Evolutionary conservation across 2,888 invertebrate genomes (phyloP).

Genomic region (Synergus laeviventris): DNA sequence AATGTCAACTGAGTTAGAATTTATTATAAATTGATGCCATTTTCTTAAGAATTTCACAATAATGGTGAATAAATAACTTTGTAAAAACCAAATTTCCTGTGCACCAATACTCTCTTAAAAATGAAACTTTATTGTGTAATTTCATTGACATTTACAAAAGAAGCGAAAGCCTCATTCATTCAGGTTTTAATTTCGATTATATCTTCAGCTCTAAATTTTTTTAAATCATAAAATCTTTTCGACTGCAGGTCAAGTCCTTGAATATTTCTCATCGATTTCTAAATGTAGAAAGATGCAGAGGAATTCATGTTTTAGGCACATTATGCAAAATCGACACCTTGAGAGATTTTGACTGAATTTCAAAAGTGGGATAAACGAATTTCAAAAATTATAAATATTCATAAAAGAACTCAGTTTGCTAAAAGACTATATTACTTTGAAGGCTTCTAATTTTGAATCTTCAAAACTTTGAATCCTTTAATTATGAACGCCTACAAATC

Average conservation of each 20-base stretch:
- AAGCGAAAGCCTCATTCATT: neutral
- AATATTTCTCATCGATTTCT: conserved; percentile 7
- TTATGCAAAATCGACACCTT: conserved; percentile 18
- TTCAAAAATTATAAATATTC: neutral
- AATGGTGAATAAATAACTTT: no score
- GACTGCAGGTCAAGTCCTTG: neutral
- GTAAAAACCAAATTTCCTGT: no score
- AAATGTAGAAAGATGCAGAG: neutral
- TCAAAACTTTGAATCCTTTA: neutral
- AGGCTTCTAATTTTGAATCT: neutral
- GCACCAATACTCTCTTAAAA: no score
- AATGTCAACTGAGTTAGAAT: conserved; percentile 8
- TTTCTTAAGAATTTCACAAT: neutral
- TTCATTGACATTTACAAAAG: neutral
- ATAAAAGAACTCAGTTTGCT: neutral
- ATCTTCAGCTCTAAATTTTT: neutral
- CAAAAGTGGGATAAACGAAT: neutral
- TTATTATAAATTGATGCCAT: neutral
- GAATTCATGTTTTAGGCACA: neutral
- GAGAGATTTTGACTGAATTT: neutral
- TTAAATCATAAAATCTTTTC: neutral
- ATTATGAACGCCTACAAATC: neutral
- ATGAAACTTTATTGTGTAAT: neutral
- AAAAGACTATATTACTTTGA: neutral
- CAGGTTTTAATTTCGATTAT: neutral